Percentiles rank a stretch among this genome's conserved stretches.
These are phyloP conservation scores for Mimas tiliae DNA, from an alignment of 2,888 invertebrate genomes.

Conservation along the genomic window DNA sequence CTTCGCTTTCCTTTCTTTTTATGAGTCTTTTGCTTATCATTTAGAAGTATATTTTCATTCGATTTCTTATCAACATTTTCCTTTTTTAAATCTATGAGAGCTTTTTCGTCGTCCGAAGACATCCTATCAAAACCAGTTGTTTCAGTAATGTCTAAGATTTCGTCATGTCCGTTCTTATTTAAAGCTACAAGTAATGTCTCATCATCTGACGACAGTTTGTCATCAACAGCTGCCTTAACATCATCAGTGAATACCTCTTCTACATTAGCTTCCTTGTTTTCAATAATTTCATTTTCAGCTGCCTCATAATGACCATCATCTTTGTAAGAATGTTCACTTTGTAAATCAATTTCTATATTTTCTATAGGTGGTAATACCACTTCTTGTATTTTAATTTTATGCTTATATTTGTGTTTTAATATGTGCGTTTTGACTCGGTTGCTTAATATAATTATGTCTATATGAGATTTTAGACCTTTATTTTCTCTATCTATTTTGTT, in stretches of 20 bases:
- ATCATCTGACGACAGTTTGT: slow-evolving; percentile 37
- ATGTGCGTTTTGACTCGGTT: slow-evolving; percentile 47
- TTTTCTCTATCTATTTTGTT: slow-evolving; percentile 50
- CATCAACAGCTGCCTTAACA: slow-evolving; percentile 29
- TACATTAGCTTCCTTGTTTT: slow-evolving; percentile 11
- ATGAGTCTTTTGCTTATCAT: slow-evolving; percentile 9
- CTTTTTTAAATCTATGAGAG: slow-evolving; percentile 27
- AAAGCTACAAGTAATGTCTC: slow-evolving; percentile 36
- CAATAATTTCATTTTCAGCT: slow-evolving; percentile 29
- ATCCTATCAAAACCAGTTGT: slow-evolving; percentile 14
- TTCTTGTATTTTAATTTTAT: slow-evolving; percentile 31
- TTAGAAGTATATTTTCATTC: slow-evolving; percentile 3
- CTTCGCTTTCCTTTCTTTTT: slow-evolving; percentile 31
- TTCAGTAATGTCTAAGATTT: background rate
- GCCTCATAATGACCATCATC: slow-evolving; percentile 24
- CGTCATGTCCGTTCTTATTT: background rate
- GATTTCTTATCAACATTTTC: slow-evolving; percentile 7
- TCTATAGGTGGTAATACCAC: slow-evolving; percentile 28
- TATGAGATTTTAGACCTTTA: slow-evolving; percentile 48
- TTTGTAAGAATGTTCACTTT: slow-evolving; percentile 36
- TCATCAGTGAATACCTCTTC: slow-evolving; percentile 31
- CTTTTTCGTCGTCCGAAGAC: slow-evolving; percentile 39
- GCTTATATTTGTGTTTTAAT: slow-evolving; percentile 38
- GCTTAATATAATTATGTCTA: slow-evolving; percentile 46
- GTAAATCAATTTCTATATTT: slow-evolving; percentile 32